Conservation (phyloP, 2,113 vertebrate species). For the Corythornis cristatus region DNA sequence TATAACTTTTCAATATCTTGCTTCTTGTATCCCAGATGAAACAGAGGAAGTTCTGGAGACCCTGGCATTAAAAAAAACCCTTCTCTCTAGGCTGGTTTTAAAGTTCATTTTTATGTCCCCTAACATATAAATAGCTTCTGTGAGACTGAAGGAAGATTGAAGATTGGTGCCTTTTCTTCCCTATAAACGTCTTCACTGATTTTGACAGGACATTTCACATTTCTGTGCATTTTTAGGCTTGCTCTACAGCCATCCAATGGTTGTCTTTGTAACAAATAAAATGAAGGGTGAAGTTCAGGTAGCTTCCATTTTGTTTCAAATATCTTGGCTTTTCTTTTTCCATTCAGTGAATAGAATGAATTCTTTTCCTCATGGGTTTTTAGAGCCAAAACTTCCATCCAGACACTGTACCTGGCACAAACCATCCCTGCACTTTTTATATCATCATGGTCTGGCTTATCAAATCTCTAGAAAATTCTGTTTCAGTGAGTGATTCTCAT, state of each 20-base stretch:
- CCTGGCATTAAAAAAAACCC: background rate
- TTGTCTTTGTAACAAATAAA: background rate
- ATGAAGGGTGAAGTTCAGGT: background rate
- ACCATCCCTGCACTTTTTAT: constrained; percentile 28
- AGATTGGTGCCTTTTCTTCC: background rate
- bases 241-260: background rate
- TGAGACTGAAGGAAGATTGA: background rate
- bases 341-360: background rate
- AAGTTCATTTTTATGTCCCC: background rate
- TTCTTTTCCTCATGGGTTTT: constrained; percentile 2
- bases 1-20: background rate
- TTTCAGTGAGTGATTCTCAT: constrained; percentile 37
- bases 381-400: constrained; percentile 9
- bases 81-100: background rate
- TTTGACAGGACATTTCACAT: background rate
- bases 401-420: constrained; percentile 9
- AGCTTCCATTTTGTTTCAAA: background rate
- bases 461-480: background rate
- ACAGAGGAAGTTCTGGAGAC: background rate
- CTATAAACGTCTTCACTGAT: background rate
- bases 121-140: background rate
- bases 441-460: background rate
- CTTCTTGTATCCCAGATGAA: background rate
- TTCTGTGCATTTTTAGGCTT: background rate
- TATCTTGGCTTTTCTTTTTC: background rate